Evolutionary conservation across 64 coral and sea anemone species (phyloP).

Genomic region (Stichodactyla mertensii): DNA sequence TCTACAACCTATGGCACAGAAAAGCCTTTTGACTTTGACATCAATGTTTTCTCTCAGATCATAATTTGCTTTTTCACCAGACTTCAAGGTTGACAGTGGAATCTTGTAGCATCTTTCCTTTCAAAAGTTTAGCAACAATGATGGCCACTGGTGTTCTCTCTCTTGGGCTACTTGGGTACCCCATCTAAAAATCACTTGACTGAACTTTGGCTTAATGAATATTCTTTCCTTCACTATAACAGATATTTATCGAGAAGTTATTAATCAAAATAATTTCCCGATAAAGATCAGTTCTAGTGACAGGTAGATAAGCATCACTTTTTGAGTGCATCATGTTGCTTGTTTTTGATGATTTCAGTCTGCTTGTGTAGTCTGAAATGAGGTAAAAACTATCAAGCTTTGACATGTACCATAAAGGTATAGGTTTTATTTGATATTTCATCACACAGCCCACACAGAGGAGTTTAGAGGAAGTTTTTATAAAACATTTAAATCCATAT

Average conservation of each 20-base stretch:
- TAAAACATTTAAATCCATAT: too few species aligned
- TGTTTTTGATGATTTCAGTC: constrained; percentile 22
- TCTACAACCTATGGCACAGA: constrained; percentile 8
- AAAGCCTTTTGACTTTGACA: constrained; percentile 23
- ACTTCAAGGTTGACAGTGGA: neutral
- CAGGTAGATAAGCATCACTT: neutral
- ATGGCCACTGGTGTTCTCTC: constrained; percentile 12
- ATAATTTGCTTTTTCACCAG: neutral
- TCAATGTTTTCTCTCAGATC: neutral
- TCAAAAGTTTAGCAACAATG: constrained; percentile 15
- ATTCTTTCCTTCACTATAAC: neutral
- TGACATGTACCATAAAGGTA: too few species aligned
- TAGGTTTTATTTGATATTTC: too few species aligned
- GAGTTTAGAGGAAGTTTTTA: too few species aligned
- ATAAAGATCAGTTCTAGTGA: constrained; percentile 22
- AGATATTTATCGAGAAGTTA: too few species aligned
- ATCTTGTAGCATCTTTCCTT: neutral
- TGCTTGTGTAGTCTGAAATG: neutral
- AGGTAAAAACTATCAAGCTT: neutral
- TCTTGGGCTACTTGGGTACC: neutral
- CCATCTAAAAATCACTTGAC: neutral
- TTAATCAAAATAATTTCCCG: too few species aligned
- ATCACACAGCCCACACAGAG: too few species aligned
- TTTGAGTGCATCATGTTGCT: neutral
- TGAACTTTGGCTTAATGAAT: neutral